These are phyloP conservation scores for Phragmatobia fuliginosa DNA, from an alignment of 2,888 invertebrate species.

Conservation along the genomic window DNA sequence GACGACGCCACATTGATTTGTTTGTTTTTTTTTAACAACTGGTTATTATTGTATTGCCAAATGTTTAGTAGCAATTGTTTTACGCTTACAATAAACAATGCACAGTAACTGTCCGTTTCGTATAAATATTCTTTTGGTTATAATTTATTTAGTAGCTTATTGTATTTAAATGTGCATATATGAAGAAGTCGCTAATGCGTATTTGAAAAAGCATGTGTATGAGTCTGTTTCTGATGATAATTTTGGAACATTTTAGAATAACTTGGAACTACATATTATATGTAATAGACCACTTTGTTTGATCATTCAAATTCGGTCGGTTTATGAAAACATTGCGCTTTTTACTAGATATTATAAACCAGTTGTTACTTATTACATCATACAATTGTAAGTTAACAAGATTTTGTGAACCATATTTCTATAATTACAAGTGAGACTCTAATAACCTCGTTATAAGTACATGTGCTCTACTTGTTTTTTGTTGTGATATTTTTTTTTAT, in stretches of 20 bases:
- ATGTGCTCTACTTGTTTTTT: background rate
- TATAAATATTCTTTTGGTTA: background rate
- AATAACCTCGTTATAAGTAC: background rate
- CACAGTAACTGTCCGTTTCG: background rate
- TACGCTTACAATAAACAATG: background rate
- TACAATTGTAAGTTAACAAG: background rate
- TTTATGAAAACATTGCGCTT: background rate
- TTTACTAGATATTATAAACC: background rate
- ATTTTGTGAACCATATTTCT: background rate
- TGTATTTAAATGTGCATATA: background rate
- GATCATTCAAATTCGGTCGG: background rate
- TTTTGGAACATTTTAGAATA: background rate
- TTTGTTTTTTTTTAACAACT: background rate
- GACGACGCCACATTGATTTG: background rate
- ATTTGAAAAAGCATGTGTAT: background rate
- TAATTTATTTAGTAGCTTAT: too few relatives aligned
- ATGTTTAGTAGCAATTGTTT: background rate
- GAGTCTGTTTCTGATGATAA: background rate
- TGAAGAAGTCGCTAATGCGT: background rate
- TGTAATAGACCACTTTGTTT: background rate
- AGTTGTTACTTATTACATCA: too few relatives aligned
- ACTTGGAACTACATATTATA: background rate
- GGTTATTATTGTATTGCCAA: background rate
- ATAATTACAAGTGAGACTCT: background rate
- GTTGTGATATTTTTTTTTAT: background rate